Evolutionary conservation across 64 coral and sea anemone species (phyloP).

Genomic region (Stylophora pistillata): DNA sequence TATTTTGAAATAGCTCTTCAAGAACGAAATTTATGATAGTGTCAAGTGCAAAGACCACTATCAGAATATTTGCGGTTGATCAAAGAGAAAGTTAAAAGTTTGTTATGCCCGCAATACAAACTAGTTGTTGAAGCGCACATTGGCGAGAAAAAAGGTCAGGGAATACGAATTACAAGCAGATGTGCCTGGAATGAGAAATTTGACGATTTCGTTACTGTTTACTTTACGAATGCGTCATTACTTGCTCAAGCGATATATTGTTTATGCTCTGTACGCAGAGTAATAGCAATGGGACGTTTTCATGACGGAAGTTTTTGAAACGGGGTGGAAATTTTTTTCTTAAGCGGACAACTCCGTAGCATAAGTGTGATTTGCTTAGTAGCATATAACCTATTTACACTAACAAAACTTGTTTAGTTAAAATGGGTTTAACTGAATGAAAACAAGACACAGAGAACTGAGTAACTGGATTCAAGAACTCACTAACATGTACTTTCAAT

Average conservation of each 20-base stretch:
- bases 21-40: slow-evolving; percentile 25
- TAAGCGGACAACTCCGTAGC: too few relatives aligned
- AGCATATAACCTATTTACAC: too few relatives aligned
- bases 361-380: too few relatives aligned
- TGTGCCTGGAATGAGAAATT: slow-evolving; percentile 59
- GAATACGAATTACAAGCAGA: slow-evolving; percentile 39
- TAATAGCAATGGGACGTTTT: not conserved
- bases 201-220: slow-evolving; percentile 35
- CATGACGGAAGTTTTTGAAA: too few relatives aligned
- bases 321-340: too few relatives aligned
- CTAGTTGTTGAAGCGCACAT: slow-evolving; percentile 43
- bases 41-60: slow-evolving; percentile 17
- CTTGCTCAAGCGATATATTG: slow-evolving; percentile 63
- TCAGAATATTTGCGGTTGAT: slow-evolving; percentile 28
- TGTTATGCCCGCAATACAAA: slow-evolving; percentile 30
- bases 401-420: too few relatives aligned
- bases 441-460: too few relatives aligned
- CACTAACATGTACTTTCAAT: too few relatives aligned
- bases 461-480: too few relatives aligned
- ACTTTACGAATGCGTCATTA: slow-evolving; percentile 24
- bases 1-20: slow-evolving; percentile 19
- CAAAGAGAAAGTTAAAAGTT: slow-evolving; percentile 48
- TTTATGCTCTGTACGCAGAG: slow-evolving; percentile 52
- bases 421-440: too few relatives aligned
- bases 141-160: slow-evolving; percentile 48